Base-by-base conservation (phyloP, 2,113 vertebrate species). In the Halcyon malimbica region DNA sequence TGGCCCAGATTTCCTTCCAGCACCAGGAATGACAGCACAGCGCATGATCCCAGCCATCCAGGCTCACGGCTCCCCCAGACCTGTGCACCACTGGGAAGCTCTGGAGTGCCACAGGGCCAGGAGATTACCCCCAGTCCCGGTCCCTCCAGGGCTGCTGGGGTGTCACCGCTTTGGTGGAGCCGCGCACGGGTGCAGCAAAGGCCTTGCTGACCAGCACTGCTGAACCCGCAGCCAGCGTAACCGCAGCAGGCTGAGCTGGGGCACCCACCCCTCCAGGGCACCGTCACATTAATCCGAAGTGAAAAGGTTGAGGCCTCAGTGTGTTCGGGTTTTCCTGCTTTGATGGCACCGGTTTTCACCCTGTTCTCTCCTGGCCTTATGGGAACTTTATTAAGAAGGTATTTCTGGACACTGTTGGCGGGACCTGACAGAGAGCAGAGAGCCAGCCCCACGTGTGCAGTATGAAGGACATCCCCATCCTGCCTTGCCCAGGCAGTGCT, bases 1-100 rank as follows among this genome's bases (percentile, higher is more conserved):
- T 62, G 73, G 46, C 59, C 51, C 73, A 35, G 59, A 33, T 39
- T 44, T 29, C 50, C 57, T 35, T 46, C 64, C 64, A 39, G 17
- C 5, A 2, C 41, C 1, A 1, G 48, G 31, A 59, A 44, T 6
- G 65, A 13, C 0, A 6, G 50, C 48, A 10, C 20, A 2, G 51
- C 1, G 75, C 24, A 37, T 29, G 46, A 14, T 65, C 16, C n/a
- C 59, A 5, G 3, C 46, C 46, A 1, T 6, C 9, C 20, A 53
- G 56, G 8, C 56, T 18, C 35, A 28, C 0, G 4, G 19, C 46
- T 25, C 23, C 11, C 21, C 17, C 37, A 11, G 60, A 37, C 24
- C 35, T 63, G 37, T 13, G 74, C 28, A 7, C 23, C 4, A 3
- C 4, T 29, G 44, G 67, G 41, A 83, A 31, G 42, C n/a, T 3